Conservation (phyloP, 1,140 invertebrate genomes). For the Drosophila tropicalis region DNA sequence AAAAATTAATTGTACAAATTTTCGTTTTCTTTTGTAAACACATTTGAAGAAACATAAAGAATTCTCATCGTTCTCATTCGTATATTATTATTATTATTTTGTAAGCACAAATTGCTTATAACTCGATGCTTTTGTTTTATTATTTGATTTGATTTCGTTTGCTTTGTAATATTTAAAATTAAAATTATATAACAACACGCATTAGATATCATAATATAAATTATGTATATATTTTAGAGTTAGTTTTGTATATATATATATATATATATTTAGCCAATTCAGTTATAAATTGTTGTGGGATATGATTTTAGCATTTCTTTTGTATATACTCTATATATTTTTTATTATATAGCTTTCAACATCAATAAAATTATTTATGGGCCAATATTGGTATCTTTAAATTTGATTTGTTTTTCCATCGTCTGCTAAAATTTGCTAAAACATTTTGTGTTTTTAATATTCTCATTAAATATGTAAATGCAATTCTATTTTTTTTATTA, state of each 20-base stretch:
- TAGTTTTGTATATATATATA: slow-evolving; percentile 58
- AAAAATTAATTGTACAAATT: slow-evolving; percentile 41
- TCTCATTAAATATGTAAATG: slow-evolving; percentile 45
- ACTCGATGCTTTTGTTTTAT: slow-evolving; percentile 69
- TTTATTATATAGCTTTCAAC: slow-evolving; percentile 49
- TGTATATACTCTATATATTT: neutral
- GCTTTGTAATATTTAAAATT: slow-evolving; percentile 55
- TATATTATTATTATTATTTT: slow-evolving; percentile 52
- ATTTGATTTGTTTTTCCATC: slow-evolving; percentile 28
- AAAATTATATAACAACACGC: slow-evolving; percentile 79
- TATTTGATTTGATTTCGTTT: slow-evolving; percentile 73
- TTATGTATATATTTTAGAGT: slow-evolving; percentile 20
- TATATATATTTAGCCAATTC: too few species aligned
- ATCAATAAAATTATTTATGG: slow-evolving; percentile 76
- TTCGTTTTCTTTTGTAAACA: slow-evolving; percentile 25
- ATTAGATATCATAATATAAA: slow-evolving; percentile 54
- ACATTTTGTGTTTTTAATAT: slow-evolving; percentile 40
- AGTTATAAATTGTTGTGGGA: slow-evolving; percentile 60
- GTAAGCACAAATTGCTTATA: slow-evolving; percentile 73
- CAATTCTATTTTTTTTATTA: slow-evolving; percentile 39
- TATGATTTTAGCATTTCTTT: slow-evolving; percentile 73
- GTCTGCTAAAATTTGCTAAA: slow-evolving; percentile 74
- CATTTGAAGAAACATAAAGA: slow-evolving; percentile 35
- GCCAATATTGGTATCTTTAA: slow-evolving; percentile 60
- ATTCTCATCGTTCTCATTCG: slow-evolving; percentile 22